Conservation (phyloP, 2,113 vertebrate genomes). For the Tachysurus fulvidraco region DNA sequence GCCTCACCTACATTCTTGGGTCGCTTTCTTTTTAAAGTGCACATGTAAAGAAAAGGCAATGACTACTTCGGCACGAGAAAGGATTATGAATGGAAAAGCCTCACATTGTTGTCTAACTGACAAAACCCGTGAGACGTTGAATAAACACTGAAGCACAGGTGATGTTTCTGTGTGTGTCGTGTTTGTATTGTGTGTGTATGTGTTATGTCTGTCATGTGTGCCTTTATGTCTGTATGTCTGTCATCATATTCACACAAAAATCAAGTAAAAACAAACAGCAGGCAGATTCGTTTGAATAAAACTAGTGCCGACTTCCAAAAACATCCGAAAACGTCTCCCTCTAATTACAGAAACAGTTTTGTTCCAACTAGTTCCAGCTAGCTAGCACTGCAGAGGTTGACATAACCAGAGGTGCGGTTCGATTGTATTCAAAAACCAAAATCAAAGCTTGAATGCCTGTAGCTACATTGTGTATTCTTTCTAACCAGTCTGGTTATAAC, state of each 20-base stretch:
- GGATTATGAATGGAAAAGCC: conserved; percentile 20
- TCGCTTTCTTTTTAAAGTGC: background rate
- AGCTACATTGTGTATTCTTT: background rate
- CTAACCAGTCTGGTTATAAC: background rate
- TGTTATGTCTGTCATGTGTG: background rate
- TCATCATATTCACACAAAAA: background rate
- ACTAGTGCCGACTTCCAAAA: too few species aligned
- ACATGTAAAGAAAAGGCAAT: conserved; percentile 1
- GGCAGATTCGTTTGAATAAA: background rate
- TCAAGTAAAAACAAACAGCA: background rate
- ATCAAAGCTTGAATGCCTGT: background rate
- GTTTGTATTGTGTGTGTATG: background rate
- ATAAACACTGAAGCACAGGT: too few species aligned
- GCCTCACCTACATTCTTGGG: conserved; percentile 34
- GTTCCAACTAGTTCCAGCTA: background rate
- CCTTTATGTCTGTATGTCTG: background rate
- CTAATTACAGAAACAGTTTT: too few species aligned
- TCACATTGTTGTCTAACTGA: conserved; percentile 21
- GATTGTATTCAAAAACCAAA: background rate
- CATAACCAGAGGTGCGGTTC: background rate
- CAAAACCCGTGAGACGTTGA: background rate
- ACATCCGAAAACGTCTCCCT: too few species aligned
- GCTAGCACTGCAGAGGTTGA: background rate
- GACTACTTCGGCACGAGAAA: conserved; percentile 19
- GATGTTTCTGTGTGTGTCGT: background rate